These are phyloP conservation scores for Luperina testacea DNA, from an alignment of 2,888 invertebrate genomes.

Conservation along the genomic window DNA sequence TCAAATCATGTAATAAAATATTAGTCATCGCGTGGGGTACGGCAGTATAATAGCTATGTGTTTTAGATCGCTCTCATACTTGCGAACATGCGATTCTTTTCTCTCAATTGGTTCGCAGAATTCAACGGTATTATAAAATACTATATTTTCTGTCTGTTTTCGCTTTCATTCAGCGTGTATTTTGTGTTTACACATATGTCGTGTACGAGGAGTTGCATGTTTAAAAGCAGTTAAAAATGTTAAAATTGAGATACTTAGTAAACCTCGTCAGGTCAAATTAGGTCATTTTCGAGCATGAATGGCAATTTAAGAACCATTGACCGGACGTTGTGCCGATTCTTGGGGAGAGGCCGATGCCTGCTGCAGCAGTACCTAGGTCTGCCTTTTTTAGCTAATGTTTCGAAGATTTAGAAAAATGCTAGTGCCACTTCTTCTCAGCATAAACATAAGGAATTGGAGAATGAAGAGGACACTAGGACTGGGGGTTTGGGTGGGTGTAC, in stretches of 20 bases:
- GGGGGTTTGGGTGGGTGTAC: neutral
- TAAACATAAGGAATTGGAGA: neutral
- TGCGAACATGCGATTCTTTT: constrained; percentile 50
- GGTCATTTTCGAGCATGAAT: constrained; percentile 2
- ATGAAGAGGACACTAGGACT: neutral
- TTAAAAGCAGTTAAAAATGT: constrained; percentile 6
- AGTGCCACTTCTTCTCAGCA: neutral
- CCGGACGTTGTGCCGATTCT: neutral
- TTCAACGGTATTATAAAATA: constrained; percentile 45
- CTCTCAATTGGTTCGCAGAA: constrained; percentile 35
- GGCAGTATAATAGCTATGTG: constrained; percentile 34
- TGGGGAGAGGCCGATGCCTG: neutral
- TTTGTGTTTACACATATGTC: constrained; percentile 1
- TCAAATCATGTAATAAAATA: constrained; percentile 5
- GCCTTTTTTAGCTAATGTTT: neutral
- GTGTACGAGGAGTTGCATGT: constrained; percentile 35
- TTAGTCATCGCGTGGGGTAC: constrained; percentile 39
- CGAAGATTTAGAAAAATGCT: too few species aligned
- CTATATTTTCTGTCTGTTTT: constrained; percentile 45
- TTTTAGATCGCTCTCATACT: constrained; percentile 49
- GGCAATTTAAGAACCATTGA: neutral
- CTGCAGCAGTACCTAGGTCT: too few species aligned
- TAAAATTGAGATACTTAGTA: constrained; percentile 8
- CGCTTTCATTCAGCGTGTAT: constrained; percentile 33
- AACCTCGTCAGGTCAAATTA: constrained; percentile 7